Evolutionary conservation across 2,888 invertebrate genomes (phyloP).

Genomic region (Anodontia alba): DNA sequence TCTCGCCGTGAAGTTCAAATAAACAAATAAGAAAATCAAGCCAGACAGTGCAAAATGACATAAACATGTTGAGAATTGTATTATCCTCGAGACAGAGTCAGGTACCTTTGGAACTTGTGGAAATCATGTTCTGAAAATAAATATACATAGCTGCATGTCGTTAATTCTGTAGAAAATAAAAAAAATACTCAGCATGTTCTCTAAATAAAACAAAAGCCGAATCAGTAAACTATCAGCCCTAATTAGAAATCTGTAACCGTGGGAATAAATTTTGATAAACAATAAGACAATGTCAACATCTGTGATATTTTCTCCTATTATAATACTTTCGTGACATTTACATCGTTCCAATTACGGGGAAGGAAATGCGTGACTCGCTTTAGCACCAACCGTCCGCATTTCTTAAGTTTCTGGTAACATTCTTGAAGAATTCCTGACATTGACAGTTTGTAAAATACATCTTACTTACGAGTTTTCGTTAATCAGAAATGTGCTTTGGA

Average conservation of each 20-base stretch:
- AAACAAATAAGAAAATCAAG: too few species aligned
- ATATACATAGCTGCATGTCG: too few species aligned
- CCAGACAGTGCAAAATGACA: too few species aligned
- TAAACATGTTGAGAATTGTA: too few species aligned
- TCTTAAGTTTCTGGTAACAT: background rate
- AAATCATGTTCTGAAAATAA: too few species aligned
- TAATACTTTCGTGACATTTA: background rate
- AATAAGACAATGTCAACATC: background rate
- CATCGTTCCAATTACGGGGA: background rate
- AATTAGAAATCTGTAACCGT: background rate
- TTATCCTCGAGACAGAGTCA: too few species aligned
- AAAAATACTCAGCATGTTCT: too few species aligned
- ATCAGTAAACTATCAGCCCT: background rate
- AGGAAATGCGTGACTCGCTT: background rate
- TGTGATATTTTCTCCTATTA: background rate
- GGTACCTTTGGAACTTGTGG: too few species aligned
- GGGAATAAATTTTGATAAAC: slow-evolving; percentile 5
- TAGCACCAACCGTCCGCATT: background rate
- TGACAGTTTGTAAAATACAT: background rate
- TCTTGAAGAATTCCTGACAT: background rate
- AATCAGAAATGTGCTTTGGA: background rate
- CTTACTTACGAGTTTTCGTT: background rate
- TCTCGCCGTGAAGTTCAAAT: too few species aligned
- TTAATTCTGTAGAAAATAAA: too few species aligned
- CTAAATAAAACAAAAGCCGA: too few species aligned